Conservation (phyloP, 2,113 vertebrate species). For the Mugil cephalus region DNA sequence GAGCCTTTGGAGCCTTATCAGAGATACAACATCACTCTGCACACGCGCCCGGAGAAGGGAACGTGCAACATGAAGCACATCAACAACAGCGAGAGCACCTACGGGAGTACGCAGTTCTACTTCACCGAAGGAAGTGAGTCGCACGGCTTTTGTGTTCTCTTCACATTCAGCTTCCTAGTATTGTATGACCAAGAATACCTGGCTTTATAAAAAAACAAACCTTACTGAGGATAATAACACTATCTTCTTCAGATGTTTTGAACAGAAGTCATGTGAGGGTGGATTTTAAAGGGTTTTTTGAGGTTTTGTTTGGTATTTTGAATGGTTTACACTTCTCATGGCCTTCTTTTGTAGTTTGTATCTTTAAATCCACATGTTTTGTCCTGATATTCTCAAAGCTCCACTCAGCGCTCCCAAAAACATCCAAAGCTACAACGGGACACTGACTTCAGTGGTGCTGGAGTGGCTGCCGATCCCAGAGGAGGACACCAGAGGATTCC, state of each 20-base stretch:
- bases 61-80: constrained; percentile 80
- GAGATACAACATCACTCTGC: constrained; percentile 80
- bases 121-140: constrained; percentile 85
- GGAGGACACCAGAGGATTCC: constrained; percentile 84
- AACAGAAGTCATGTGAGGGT: too few relatives aligned
- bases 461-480: constrained; percentile 83
- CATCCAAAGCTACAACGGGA: constrained; percentile 77
- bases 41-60: constrained; percentile 62
- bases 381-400: constrained; percentile 68
- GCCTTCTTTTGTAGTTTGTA: too few relatives aligned
- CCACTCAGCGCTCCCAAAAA: constrained; percentile 82
- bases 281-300: too few relatives aligned
- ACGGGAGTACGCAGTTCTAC: constrained; percentile 78
- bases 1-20: constrained; percentile 77
- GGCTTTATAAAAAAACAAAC: too few relatives aligned
- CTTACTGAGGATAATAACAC: too few relatives aligned
- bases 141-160: not conserved
- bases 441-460: constrained; percentile 78
- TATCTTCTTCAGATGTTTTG: too few relatives aligned
- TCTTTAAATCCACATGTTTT: not conserved
- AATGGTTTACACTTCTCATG: too few relatives aligned
- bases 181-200: too few relatives aligned
- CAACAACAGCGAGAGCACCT: constrained; percentile 79
- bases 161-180: too few relatives aligned
- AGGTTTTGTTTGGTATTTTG: too few relatives aligned